A percentile compares a stretch with the other conserved stretches of the same genome.
phyloP scores from a whole-genome alignment of 2,113 vertebrate genomes.

The Chroicocephalus ridibundus region DNA sequence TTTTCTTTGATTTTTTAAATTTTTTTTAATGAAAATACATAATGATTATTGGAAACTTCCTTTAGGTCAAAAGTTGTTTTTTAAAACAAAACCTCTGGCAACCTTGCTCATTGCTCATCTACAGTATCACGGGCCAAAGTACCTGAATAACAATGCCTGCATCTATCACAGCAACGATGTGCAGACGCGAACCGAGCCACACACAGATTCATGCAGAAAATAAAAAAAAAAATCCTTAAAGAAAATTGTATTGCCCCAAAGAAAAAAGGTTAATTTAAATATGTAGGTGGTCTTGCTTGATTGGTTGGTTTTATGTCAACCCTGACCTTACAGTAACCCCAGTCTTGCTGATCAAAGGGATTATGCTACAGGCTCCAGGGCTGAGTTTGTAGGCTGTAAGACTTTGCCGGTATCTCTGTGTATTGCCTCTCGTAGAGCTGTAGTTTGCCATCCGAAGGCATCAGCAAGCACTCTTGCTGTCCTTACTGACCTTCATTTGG shows the following conservation, averaged over 20 bases:
- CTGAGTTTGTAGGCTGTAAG: constrained; percentile 3
- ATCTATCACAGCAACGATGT: background rate
- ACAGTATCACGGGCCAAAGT: background rate
- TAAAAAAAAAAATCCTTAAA: constrained; percentile 19
- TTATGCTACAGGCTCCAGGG: constrained; percentile 43
- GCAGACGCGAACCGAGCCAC: background rate
- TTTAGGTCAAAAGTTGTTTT: background rate
- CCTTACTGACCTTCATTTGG: background rate
- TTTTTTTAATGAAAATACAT: background rate
- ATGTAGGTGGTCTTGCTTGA: constrained; percentile 63
- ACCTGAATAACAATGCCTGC: background rate
- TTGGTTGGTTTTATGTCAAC: constrained; percentile 65
- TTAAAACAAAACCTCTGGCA: constrained; percentile 6
- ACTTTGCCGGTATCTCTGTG: background rate
- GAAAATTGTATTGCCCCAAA: background rate
- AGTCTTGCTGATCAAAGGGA: constrained; percentile 69
- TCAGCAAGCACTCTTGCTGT: background rate
- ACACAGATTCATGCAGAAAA: background rate
- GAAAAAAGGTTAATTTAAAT: constrained; percentile 63
- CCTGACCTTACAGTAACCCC: constrained; percentile 73
- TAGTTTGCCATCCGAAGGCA: background rate
- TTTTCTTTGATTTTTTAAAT: background rate
- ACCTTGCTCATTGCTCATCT: background rate
- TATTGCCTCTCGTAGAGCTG: background rate
- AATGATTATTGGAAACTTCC: background rate